phyloP scores from a whole-genome alignment of 2,888 invertebrate genomes.

The Limnephilus rhombicus region DNA sequence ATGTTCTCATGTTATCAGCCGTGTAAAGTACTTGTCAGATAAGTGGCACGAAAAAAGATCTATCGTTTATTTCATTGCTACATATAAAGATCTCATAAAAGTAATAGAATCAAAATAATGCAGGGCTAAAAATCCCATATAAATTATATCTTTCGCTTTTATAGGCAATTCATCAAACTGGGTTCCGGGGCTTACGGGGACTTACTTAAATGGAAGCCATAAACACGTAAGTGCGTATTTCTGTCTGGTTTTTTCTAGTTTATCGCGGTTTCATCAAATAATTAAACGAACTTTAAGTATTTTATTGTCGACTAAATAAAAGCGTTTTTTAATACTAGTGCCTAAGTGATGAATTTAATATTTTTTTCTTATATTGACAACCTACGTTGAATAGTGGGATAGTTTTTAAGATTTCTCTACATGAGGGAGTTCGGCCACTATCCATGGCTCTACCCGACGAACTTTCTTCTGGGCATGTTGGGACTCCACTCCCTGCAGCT shows the following conservation, averaged over 20 bases:
- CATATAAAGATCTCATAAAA: conserved; percentile 5
- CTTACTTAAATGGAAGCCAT: conserved; percentile 15
- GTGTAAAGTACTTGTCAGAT: background rate
- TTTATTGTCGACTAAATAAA: background rate
- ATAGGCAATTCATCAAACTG: conserved; percentile 21
- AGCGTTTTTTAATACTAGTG: background rate
- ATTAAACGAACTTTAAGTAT: conserved; percentile 11
- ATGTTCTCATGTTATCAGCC: background rate
- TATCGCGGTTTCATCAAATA: background rate
- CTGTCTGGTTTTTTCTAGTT: background rate
- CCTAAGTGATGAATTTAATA: background rate
- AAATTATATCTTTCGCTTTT: conserved; percentile 26
- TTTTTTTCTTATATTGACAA: background rate
- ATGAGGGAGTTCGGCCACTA: too few species aligned
- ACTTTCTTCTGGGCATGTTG: too few species aligned
- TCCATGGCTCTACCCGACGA: too few species aligned
- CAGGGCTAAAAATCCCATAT: conserved; percentile 11
- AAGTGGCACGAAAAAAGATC: background rate
- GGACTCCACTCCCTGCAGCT: too few species aligned
- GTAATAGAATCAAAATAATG: background rate
- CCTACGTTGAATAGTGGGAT: background rate
- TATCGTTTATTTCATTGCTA: background rate
- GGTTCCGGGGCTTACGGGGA: background rate
- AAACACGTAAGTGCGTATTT: background rate
- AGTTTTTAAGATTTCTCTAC: too few species aligned